Base-by-base conservation (phyloP, 2,113 vertebrate species). In the Aspiorhynchus laticeps region DNA sequence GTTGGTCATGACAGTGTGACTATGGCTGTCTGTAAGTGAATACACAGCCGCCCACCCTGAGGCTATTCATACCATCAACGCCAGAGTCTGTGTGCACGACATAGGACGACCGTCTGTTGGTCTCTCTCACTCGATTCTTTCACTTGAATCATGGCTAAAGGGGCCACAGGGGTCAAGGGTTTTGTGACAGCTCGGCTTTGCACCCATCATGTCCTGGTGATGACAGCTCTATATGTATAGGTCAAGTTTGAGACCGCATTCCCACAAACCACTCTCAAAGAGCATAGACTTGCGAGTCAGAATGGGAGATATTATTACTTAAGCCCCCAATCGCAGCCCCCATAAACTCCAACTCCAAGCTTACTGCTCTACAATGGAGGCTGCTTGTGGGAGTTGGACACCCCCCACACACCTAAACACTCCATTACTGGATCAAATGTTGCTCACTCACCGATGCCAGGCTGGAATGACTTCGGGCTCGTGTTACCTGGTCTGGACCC, bases 271-370 rank as follows among this genome's bases (percentile, higher is more conserved):
- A 24, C 63, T 36, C 31, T 88, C 26, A 86, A 74, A 51, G 69
- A 81, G 75, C 63, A 81, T 73, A 75, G 76, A 86, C 82, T 79
- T 84, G 69, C 59, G 75, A 56, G 7, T 81, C 85, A 84, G 81
- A 89, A 85, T 87, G 46, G 36, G 53, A 80, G 82, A 88, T 88
- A 86, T 84, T 84, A 84, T 84, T 89, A 81, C 76, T 31, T 36
- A 84, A 77, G 38, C 51, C 69, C 2, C 33, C n/a, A 43, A 81
- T 36, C 38, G 5, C 59, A 65, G 56, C 51, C 61, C 21, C 36
- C 31, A 36, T n/a, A 41, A 75, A 80, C 65, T n/a, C 53, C 24
- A 51, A 56, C 19, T 14, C 31, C 56, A 75, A 38, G 43, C 80
- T 36, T 15, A 41, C 78, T 26, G 17, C 73, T 51, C 26, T 51